Evolutionary conservation across 2,888 invertebrate species (phyloP), one percentile per base, ranked within the genome.

Genomic region (Plutella xylostella): DNA sequence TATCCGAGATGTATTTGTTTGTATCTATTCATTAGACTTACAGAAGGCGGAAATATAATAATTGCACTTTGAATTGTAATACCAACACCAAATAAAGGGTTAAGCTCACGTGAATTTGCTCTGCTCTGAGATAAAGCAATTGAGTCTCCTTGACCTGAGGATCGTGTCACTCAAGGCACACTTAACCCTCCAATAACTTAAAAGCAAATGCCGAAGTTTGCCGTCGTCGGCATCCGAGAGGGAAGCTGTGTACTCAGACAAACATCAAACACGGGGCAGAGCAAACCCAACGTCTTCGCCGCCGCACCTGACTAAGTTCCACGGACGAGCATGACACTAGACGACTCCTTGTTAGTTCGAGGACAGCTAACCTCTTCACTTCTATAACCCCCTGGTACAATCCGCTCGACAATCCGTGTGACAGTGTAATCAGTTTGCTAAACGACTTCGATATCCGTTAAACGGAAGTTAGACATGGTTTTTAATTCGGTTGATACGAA

Each of bases 141-240:
- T 25, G 25, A 5, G 20, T 19, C 37, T 37, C 3, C 11, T 18
- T 42, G 31, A 42, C 31, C 30, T 14, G 22, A 40, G 17, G 42
- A 42, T 42, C 14, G 28, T 34, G 34, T 42, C 42, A 42, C 14
- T 21, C 21, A 22, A 6, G 17, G 21, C 22, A 22, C 22, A 42
- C 42, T 34, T 34, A 34, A 33, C 34, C 43, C 35, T 28, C 25
- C 25, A 28, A 37, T 35, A 42, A 37, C 19, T 43, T 43, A 17
- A 43, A 42, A 43, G 43, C 43, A 22, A 43, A 43, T 22, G 35
- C 37, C 43, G 11, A 37, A 35, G 43, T 43, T 43, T 43, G 30
- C 43, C 35, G 35, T 25, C 19, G 43, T 43, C 43, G 43, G 43
- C 28, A 14, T 28, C 43, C 28, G 25, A 28, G n/a, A 28, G 37